Conservation (phyloP, 2,888 invertebrate genomes). For the Spilosoma lubricipeda region DNA sequence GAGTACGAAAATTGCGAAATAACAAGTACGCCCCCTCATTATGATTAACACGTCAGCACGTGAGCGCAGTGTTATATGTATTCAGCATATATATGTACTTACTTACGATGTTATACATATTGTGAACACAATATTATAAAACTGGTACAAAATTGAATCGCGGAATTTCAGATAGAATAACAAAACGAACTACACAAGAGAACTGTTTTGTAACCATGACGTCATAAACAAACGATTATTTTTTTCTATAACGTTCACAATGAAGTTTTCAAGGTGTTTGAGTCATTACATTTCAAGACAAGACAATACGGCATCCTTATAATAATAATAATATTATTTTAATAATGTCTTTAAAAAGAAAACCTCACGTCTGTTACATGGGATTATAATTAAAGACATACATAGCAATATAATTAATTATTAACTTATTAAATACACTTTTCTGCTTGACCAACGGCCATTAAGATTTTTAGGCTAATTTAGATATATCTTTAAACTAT, state of each 20-base stretch:
- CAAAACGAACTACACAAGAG: neutral
- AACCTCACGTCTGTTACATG: neutral
- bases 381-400: neutral
- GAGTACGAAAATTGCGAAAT: neutral
- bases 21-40: constrained; percentile 3
- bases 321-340: neutral
- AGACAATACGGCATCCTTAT: neutral
- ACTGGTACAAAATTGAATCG: neutral
- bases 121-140: neutral
- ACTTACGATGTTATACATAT: neutral
- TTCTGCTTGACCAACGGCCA: neutral
- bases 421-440: neutral
- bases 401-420: neutral
- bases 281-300: neutral
- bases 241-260: neutral
- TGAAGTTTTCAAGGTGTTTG: neutral
- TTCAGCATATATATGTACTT: neutral
- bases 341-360: neutral
- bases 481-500: neutral
- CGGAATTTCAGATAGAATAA: neutral
- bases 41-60: neutral
- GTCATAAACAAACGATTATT: constrained; percentile 2
- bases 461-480: neutral
- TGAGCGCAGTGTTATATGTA: neutral
- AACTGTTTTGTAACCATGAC: neutral